Evolutionary conservation across 1,140 invertebrate species (phyloP).

Genomic region (Saccostrea glomerata): DNA sequence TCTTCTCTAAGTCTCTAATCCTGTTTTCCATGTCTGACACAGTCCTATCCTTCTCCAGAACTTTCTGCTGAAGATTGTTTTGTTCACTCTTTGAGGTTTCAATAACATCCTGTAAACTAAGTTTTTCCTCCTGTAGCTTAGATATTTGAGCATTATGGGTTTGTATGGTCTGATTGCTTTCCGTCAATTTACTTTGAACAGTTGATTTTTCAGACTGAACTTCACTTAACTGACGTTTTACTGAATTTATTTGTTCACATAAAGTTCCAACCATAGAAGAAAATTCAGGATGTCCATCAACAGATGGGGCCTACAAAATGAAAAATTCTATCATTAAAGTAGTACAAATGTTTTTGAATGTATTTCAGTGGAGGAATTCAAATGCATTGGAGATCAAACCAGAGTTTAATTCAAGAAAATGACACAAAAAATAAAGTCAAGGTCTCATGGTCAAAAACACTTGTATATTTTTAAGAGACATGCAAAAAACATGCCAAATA

Average conservation of each 20-base stretch:
- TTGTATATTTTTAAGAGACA: no score
- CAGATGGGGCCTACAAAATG: background rate
- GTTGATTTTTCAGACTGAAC: slow-evolving; percentile 13
- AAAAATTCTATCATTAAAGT: no score
- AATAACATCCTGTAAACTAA: slow-evolving; percentile 12
- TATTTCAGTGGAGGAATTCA: no score
- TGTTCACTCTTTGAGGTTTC: slow-evolving; percentile 27
- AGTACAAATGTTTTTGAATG: no score
- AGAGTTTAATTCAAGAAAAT: no score
- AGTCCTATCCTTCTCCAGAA: slow-evolving; percentile 25
- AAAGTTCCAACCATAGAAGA: background rate
- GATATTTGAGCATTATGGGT: background rate
- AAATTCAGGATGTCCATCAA: slow-evolving; percentile 15
- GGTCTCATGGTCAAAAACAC: no score
- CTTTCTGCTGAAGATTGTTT: slow-evolving; percentile 42
- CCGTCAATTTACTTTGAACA: slow-evolving; percentile 37
- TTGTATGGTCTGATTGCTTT: background rate
- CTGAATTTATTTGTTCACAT: slow-evolving; percentile 1
- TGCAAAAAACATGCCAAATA: no score
- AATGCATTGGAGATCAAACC: no score
- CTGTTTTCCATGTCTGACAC: slow-evolving; percentile 39
- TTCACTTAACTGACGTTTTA: slow-evolving; percentile 33
- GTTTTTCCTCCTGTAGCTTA: slow-evolving; percentile 40
- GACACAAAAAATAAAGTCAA: no score
- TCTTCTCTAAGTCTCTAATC: background rate